phyloP scores from a whole-genome alignment of 2,113 vertebrate genomes.

The Ictalurus punctatus region DNA sequence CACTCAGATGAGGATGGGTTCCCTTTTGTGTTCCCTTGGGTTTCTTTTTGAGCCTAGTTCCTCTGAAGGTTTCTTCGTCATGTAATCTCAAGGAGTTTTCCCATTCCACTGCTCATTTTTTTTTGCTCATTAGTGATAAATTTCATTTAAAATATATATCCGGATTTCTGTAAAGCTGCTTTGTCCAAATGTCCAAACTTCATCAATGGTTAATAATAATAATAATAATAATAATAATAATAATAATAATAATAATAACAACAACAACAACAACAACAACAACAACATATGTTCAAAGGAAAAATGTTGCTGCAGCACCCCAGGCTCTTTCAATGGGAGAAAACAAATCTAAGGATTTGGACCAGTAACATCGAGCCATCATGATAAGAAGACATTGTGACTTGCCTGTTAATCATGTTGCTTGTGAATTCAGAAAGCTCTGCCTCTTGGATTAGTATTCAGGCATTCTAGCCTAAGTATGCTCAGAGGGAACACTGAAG shows the following conservation, averaged over 20 bases:
- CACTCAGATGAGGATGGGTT: neutral
- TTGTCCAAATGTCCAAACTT: neutral
- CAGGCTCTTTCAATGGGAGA: neutral
- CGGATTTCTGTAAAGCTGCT: neutral
- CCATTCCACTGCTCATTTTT: neutral
- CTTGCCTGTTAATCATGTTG: slow-evolving; percentile 2
- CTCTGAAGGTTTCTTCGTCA: neutral
- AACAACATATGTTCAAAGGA: neutral
- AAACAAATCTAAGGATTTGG: neutral
- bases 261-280: neutral
- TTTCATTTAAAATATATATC: neutral
- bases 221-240: neutral
- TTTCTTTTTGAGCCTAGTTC: neutral
- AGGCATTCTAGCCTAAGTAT: neutral
- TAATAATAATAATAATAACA: neutral
- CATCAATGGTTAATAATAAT: neutral
- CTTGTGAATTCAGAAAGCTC: neutral
- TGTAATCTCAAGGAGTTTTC: neutral
- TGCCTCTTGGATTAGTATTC: neutral
- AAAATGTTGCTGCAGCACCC: neutral
- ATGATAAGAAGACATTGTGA: neutral
- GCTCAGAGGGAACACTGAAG: neutral
- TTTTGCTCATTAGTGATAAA: neutral
- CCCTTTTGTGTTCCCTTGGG: neutral
- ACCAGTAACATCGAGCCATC: neutral